Evolutionary conservation across 2,797 vertebrate species (phyloP).

Genomic region (Sitta carolinensis): DNA sequence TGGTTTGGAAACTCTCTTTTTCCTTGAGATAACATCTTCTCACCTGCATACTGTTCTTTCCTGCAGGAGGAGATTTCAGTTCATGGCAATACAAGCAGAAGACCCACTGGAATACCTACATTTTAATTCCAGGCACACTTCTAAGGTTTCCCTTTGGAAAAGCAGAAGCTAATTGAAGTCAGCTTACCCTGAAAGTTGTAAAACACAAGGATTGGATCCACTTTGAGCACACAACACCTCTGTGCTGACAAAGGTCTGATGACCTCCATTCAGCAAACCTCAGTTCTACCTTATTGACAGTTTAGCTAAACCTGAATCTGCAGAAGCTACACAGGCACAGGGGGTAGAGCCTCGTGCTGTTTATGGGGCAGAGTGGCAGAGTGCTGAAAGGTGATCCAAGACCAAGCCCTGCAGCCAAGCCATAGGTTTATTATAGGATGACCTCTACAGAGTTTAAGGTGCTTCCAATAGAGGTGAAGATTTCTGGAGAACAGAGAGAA

Average conservation of each 20-base stretch:
- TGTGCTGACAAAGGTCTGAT: background rate
- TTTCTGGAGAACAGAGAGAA: background rate
- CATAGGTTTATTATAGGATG: background rate
- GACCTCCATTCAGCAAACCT: background rate
- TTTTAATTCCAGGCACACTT: background rate
- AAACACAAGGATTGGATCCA: background rate
- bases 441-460: background rate
- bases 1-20: slow-evolving; percentile 12
- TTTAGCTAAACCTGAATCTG: background rate
- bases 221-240: background rate
- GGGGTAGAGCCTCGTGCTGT: background rate
- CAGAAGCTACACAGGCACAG: background rate
- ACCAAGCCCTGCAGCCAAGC: background rate
- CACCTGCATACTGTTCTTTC: background rate
- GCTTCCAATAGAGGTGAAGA: background rate
- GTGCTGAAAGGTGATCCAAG: background rate
- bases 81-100: background rate
- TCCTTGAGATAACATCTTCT: background rate
- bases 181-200: background rate
- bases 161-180: background rate
- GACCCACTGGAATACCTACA: background rate
- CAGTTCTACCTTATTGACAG: background rate
- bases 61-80: background rate
- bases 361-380: background rate
- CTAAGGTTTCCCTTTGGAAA: background rate